Evolutionary conservation across 2,888 invertebrate species (phyloP), one percentile per base, ranked within the genome.

Genomic region (Acanthosepion lycidas): DNA sequence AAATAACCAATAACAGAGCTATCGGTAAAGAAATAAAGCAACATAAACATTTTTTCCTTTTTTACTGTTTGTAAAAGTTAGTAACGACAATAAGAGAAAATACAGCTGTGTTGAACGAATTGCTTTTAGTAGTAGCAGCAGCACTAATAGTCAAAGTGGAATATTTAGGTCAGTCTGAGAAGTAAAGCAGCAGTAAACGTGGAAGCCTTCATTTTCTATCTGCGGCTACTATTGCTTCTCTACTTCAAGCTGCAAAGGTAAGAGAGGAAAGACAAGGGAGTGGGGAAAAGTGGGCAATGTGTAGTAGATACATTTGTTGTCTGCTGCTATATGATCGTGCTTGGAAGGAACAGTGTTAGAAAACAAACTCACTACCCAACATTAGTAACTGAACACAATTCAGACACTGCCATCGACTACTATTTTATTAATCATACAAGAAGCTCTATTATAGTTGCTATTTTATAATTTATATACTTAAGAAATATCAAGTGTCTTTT

Each of bases 101-200:
- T 78, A n/a, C 28, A 78, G 78, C n/a, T 78, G 78, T 78, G 78
- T 78, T 78, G 18, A n/a, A n/a, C 78, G n/a, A 78, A n/a, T n/a
- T 33, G 78, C 78, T 33, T 78, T n/a, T n/a, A n/a, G 48, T 93
- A 51, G 92, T 49, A 51, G 92, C 92, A 51, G 92, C 92, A 28
- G 33, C 33, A 33, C 33, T 33, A 33, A 92, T 28, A 92, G 92
- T 51, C 23, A 51, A 53, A 33, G 18, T 78, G 6, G 28, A 93
- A 93, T 92, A 93, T 93, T 93, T 93, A 53, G 92, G 92, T 93
- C 92, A 93, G 53, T 53, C 28, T 51, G 53, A 93, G 33, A 33
- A 93, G 28, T 59, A 59, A 59, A 59, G 55, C 55, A 78, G 78
- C 12, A n/a, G 78, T 78, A 78, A n/a, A 78, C n/a, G n/a, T n/a